phyloP scores from a whole-genome alignment of 2,113 vertebrate genomes.

The Phalacrocorax aristotelis region DNA sequence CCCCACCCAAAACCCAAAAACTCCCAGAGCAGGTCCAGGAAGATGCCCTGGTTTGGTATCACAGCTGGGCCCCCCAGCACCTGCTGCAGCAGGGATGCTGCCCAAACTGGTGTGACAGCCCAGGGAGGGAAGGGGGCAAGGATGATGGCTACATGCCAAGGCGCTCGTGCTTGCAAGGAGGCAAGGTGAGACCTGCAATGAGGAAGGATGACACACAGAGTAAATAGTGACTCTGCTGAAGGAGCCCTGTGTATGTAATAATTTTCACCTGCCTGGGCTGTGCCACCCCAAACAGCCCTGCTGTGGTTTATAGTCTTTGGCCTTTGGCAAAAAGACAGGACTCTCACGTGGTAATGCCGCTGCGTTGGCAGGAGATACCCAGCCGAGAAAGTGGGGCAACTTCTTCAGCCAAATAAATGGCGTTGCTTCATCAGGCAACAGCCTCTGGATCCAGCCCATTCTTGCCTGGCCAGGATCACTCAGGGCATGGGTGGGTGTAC shows the following conservation, averaged over 20 bases:
- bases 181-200: background rate
- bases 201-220: background rate
- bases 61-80: background rate
- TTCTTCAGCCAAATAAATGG: background rate
- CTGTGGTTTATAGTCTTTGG: rapidly evolving
- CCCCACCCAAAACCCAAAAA: background rate
- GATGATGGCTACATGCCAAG: rapidly evolving
- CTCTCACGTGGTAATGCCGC: rapidly evolving
- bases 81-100: background rate
- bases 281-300: background rate
- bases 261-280: background rate
- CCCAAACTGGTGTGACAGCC: background rate
- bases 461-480: background rate
- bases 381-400: background rate
- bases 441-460: background rate
- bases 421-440: background rate
- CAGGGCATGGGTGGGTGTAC: background rate
- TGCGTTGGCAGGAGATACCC: background rate
- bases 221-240: background rate
- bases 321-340: background rate
- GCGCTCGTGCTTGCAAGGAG: rapidly evolving
- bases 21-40: background rate
- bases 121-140: background rate
- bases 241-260: rapidly evolving
- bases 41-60: background rate